These are phyloP conservation scores for Parnassius apollo DNA, from an alignment of 2,888 invertebrate genomes.

Conservation along the genomic window DNA sequence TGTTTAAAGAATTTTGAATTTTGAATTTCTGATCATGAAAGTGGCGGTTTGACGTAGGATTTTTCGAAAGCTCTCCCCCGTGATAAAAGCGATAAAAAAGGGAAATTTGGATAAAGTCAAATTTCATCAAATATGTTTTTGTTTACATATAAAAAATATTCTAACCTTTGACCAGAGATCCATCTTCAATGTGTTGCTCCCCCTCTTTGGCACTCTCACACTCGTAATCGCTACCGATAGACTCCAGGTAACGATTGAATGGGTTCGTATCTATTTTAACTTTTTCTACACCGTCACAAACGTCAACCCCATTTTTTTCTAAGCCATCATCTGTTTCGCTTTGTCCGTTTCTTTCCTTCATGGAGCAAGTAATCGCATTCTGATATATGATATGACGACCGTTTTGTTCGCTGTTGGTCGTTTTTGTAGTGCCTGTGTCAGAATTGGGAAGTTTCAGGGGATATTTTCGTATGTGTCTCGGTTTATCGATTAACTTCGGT, in stretches of 20 bases:
- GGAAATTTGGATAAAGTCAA: too few species aligned
- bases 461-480: conserved; percentile 63
- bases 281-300: conserved; percentile 46
- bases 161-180: conserved; percentile 55
- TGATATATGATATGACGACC: conserved; percentile 53
- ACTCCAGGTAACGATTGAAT: conserved; percentile 42
- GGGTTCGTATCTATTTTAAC: conserved; percentile 50
- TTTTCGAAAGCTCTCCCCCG: too few species aligned
- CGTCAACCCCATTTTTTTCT: conserved; percentile 40
- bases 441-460: conserved; percentile 50
- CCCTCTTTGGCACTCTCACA: conserved; percentile 29
- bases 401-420: conserved; percentile 3
- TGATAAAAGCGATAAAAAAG: too few species aligned
- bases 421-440: neutral
- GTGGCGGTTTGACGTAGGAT: too few species aligned
- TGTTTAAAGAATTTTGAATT: too few species aligned
- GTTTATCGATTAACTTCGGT: conserved; percentile 61
- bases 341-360: conserved; percentile 25
- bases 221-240: conserved; percentile 23
- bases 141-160: neutral
- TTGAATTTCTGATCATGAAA: too few species aligned
- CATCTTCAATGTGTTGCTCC: conserved; percentile 46
- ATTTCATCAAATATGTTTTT: too few species aligned
- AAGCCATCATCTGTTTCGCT: conserved; percentile 16
- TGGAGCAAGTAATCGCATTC: conserved; percentile 46